A percentile compares a stretch with the other conserved stretches of the same genome.
These are phyloP conservation scores for Scomberomorus guttatus DNA, from an alignment of 2,797 vertebrate species.

Conservation along the genomic window DNA sequence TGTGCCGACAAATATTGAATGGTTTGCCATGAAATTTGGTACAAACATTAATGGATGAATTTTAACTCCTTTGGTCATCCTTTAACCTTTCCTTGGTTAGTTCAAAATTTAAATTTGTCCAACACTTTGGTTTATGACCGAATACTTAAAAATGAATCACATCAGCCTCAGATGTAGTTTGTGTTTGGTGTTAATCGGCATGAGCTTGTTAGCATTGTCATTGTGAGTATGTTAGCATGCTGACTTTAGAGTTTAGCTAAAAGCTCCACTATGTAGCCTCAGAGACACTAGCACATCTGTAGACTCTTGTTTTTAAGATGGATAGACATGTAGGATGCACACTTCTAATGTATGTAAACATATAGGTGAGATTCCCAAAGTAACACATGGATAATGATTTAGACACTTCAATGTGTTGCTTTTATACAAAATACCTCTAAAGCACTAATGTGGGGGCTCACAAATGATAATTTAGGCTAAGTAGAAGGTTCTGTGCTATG, in stretches of 20 bases:
- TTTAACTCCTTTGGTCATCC: too few relatives aligned
- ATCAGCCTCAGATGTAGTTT: background rate
- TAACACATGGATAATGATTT: background rate
- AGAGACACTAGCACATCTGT: too few relatives aligned
- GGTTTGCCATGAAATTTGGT: too few relatives aligned
- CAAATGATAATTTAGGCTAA: background rate
- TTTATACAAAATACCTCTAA: slow-evolving; percentile 11
- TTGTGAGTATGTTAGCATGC: too few relatives aligned
- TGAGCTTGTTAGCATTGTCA: too few relatives aligned
- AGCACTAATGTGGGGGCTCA: background rate
- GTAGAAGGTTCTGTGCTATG: slow-evolving; percentile 16
- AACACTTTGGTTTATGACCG: background rate
- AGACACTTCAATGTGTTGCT: slow-evolving; percentile 2
- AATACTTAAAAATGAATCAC: too few relatives aligned
- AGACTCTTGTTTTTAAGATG: background rate
- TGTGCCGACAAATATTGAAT: background rate
- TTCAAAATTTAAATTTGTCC: background rate
- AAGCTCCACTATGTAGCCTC: too few relatives aligned
- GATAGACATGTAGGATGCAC: background rate
- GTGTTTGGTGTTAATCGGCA: too few relatives aligned
- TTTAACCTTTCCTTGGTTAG: background rate
- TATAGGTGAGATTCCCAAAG: background rate
- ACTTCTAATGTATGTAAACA: background rate
- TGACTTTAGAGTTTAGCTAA: too few relatives aligned
- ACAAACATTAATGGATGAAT: too few relatives aligned